Evolutionary conservation across 92 coral and sea anemone genomes (phyloP), one percentile per base, ranked within the genome.

Genomic region (Porites divaricata): DNA sequence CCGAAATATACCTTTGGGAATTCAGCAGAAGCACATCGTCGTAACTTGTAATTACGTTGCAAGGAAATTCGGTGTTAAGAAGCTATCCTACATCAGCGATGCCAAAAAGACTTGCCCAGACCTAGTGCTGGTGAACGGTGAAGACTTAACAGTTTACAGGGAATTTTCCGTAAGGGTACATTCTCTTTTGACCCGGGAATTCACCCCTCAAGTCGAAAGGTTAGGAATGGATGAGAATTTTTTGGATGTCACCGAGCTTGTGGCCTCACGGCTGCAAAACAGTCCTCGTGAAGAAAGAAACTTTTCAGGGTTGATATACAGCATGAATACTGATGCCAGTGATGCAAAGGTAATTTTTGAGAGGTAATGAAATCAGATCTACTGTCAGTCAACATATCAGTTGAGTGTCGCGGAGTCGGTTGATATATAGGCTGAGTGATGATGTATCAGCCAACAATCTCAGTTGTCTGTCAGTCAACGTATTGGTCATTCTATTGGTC

Each of bases 31-130:
- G 66, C 91, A 92, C 41, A 87, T 94, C 62, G 85, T 94, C 2
- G 98, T 94, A 11, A 94, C 98, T 6, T 94, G 98, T 35, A 94
- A 94, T 81, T 94, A 94, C 67, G 78, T 91, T 63, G 98, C 98
- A 21, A 88, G 98, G 22, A 85, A 87, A 67, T 76, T 67, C 58
- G 98, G 98, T 63, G 93, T 94, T 6, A 94, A 83, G 2, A 94
- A 94, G 67, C 95, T 94, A 10, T 90, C 90, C 82, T 78, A 63
- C n/a, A 53, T 94, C 25, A 88, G 85, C 26, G 98, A 94, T 65
- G 98, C 98, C 3, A 86, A 87, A 70, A 89, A 80, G 89, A 92
- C 78, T 71, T 94, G 98, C 63, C 95, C 95, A 16, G 95, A 94
- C 26, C 84, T 94, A 72, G 92, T 92, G 50, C 67, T 92, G n/a